Base-by-base conservation (phyloP, 2,888 invertebrate genomes). In the Agriopis leucophaearia region DNA sequence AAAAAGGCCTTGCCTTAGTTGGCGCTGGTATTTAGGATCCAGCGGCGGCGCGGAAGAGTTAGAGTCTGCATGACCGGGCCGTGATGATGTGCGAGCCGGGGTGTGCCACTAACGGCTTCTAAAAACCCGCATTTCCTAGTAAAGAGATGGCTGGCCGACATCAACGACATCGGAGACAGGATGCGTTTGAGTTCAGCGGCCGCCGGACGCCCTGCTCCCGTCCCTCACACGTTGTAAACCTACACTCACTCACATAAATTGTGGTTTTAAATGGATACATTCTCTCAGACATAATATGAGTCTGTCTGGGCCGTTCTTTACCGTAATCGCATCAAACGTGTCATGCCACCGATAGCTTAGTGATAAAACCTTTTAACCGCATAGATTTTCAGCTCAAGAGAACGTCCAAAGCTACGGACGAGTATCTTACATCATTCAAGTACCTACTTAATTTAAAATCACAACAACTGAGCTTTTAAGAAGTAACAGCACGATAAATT, bases 51-150 rank as follows among this genome's bases (percentile, higher is more conserved):
- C 83, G 80, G 81, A 81, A 81, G 79, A 81, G 74, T 77, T 80
- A 82, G 81, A 78, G 81, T 79, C 82, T 86, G 83, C 85, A 86
- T 89, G 88, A 91, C 89, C 90, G 84, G 78, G 84, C 87, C 80
- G 72, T 82, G 82, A 83, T 87, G 87, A 87, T 86, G 83, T 82
- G 82, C 79, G 81, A 81, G 82, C 81, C 82, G 82, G 85, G 85
- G 80, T 84, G 89, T 86, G 86, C 88, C 81, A 86, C 85, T 90
- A 88, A 89, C 88, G 86, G 80, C 86, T 88, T 88, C 89, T 91
- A 84, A 90, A 91, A 92, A 90, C 91, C 88, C 82, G 89, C 89
- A 90, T 92, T 90, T 87, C 92, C 92, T 86, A 88, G 88, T 90
- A 88, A 69, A 69, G 78, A 91, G 89, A 85, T 83, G 81, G 80